These are phyloP conservation scores for Cochlearius cochlearius DNA, from an alignment of 2,113 vertebrate genomes.

Conservation along the genomic window DNA sequence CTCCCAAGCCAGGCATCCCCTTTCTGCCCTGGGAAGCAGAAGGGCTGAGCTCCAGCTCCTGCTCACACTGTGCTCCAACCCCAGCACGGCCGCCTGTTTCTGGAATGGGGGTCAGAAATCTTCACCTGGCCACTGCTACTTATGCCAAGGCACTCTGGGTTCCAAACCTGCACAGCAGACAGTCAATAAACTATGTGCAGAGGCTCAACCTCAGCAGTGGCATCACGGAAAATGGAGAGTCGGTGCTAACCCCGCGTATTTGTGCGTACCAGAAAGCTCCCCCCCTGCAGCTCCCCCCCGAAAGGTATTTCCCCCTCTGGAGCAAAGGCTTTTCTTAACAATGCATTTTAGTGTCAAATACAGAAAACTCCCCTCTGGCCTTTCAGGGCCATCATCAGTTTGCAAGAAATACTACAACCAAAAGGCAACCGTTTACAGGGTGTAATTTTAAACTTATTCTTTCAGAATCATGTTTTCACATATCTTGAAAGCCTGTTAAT, in stretches of 20 bases:
- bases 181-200: fast-evolving
- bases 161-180: background rate
- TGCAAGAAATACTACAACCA: background rate
- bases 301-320: background rate
- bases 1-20: background rate
- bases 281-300: background rate
- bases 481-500: background rate
- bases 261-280: background rate
- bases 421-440: background rate
- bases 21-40: background rate
- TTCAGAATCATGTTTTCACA: background rate
- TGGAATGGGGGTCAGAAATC: background rate
- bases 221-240: background rate
- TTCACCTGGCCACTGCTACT: background rate
- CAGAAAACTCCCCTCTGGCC: background rate
- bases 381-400: background rate
- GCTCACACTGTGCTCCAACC: background rate
- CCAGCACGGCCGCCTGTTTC: fast-evolving
- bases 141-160: background rate
- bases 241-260: fast-evolving
- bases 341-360: background rate
- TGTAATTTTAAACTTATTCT: background rate
- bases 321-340: background rate
- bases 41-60: background rate
- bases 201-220: background rate